Conservation (phyloP, 2,888 invertebrate species). For the Horisme vitalbata region DNA sequence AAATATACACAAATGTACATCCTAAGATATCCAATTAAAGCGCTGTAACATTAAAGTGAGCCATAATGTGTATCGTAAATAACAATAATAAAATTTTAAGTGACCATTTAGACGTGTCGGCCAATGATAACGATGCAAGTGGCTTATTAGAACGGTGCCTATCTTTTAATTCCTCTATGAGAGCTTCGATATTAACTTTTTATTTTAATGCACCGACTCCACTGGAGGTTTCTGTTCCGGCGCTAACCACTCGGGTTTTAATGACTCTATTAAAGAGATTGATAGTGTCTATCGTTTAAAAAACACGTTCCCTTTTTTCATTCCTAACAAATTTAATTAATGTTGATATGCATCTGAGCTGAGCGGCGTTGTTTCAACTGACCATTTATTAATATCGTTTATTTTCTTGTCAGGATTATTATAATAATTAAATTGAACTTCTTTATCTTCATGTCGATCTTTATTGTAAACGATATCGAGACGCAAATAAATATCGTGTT, state of each 20-base stretch:
- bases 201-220: slow-evolving; percentile 31
- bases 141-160: slow-evolving; percentile 48
- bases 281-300: slow-evolving; percentile 70
- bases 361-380: slow-evolving; percentile 33
- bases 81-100: slow-evolving; percentile 53
- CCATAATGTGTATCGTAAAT: slow-evolving; percentile 51
- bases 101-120: slow-evolving; percentile 58
- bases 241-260: slow-evolving; percentile 68
- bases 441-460: slow-evolving; percentile 21
- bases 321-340: slow-evolving; percentile 78
- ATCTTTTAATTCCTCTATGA: slow-evolving; percentile 59
- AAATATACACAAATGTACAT: slow-evolving; percentile 8
- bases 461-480: slow-evolving; percentile 13
- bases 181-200: slow-evolving; percentile 51
- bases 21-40: slow-evolving; percentile 49
- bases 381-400: slow-evolving; percentile 18
- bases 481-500: slow-evolving; percentile 15
- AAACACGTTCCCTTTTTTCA: slow-evolving; percentile 60
- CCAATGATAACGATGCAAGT: slow-evolving; percentile 49
- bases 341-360: slow-evolving; percentile 62
- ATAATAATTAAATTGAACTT: slow-evolving; percentile 23
- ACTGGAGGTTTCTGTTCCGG: slow-evolving; percentile 41
- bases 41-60: slow-evolving; percentile 47
- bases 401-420: slow-evolving; percentile 28
- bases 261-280: slow-evolving; percentile 82